Conservation (phyloP, 2,113 vertebrate genomes). For the Peromyscus polionotus region DNA sequence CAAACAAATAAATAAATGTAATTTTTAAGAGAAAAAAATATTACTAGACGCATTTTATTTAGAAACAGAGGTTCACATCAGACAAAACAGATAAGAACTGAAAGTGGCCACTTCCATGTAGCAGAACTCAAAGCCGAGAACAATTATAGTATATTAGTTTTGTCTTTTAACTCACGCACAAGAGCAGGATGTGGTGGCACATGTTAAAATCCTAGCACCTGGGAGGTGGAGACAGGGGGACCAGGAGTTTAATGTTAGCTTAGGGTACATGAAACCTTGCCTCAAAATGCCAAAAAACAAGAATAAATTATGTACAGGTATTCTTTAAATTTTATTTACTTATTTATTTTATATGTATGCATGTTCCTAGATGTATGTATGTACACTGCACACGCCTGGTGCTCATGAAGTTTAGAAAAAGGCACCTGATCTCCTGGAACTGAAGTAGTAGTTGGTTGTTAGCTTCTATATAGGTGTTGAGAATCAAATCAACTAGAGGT, state of each 20-base stretch:
- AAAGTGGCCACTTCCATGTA: not conserved
- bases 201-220: not conserved
- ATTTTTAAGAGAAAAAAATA: not conserved
- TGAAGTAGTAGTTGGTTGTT: not conserved
- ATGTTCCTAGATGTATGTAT: not conserved
- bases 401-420: not conserved
- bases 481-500: not conserved
- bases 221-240: not conserved
- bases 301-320: not conserved
- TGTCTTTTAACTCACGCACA: not conserved
- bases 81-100: slow-evolving; percentile 3
- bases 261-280: not conserved
- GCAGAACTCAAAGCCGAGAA: not conserved
- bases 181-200: not conserved
- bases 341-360: not conserved
- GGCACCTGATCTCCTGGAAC: not conserved
- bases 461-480: not conserved
- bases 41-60: slow-evolving; percentile 11
- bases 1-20: not conserved
- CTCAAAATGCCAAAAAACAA: not conserved
- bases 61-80: slow-evolving; percentile 16
- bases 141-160: not conserved
- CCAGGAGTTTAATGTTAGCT: not conserved
- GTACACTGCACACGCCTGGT: not conserved
- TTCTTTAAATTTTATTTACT: not conserved